Evolutionary conservation across 2,113 vertebrate genomes (phyloP).

Genomic region (Oryzias javanicus): DNA sequence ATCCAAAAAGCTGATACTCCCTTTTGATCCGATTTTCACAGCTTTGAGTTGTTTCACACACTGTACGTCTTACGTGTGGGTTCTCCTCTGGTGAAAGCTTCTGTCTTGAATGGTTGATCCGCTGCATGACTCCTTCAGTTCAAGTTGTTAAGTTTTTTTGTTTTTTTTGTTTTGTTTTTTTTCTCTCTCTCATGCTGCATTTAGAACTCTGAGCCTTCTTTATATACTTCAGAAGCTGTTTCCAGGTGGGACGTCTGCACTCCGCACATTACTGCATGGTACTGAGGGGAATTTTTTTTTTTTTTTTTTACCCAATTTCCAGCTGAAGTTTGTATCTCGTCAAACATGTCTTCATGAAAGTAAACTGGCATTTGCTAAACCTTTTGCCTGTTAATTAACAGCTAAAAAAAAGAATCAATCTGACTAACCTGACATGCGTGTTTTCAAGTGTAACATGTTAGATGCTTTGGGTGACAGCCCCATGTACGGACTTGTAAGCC

Average conservation of each 20-base stretch:
- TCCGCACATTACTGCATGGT: background rate
- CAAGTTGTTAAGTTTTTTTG: background rate
- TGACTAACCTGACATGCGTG: conserved; percentile 20
- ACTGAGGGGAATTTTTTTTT: conserved; percentile 1
- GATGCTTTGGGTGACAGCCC: conserved; percentile 55
- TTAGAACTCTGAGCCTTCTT: conserved; percentile 8
- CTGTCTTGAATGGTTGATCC: conserved; percentile 7
- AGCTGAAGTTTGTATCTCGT: background rate
- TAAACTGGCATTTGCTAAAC: conserved; percentile 2
- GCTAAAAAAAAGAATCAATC: conserved; percentile 9
- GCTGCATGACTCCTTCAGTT: background rate
- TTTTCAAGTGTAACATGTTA: conserved; percentile 14
- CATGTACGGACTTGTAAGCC: conserved; percentile 54
- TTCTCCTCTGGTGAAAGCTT: conserved; percentile 5
- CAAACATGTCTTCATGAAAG: conserved; percentile 12
- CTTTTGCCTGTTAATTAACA: conserved; percentile 1
- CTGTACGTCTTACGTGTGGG: conserved; percentile 11
- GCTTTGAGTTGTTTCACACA: conserved; percentile 5
- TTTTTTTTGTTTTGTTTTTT: no score
- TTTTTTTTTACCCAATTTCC: background rate
- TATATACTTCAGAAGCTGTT: conserved; percentile 4
- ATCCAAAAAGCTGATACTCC: conserved; percentile 10
- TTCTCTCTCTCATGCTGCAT: background rate
- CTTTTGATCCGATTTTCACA: conserved; percentile 1
- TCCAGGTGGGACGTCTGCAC: conserved; percentile 17